A percentile compares a stretch with the other conserved stretches of the same genome.
These are phyloP conservation scores for Phymorhynchus buccinoides DNA, from an alignment of 1,140 invertebrate genomes.

Conservation along the genomic window DNA sequence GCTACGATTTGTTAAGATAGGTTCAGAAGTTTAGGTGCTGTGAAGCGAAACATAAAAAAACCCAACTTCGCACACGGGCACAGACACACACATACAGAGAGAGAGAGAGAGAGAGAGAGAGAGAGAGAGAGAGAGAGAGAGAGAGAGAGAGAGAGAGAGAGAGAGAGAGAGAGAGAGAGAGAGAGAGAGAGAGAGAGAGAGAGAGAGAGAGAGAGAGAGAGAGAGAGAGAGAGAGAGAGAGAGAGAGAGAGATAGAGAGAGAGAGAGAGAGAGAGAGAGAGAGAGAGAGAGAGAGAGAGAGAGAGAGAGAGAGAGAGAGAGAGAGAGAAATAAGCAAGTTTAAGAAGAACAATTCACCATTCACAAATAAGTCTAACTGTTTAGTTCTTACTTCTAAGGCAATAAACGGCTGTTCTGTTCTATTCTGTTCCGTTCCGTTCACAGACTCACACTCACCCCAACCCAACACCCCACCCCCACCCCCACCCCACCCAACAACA, in stretches of 20 bases:
- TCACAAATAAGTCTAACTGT: neutral
- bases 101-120: neutral
- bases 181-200: too few relatives aligned
- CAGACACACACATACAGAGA: too few relatives aligned
- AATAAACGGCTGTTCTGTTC: too few relatives aligned
- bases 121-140: constrained; percentile 1
- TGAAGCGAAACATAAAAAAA: too few relatives aligned
- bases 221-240: neutral
- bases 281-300: neutral
- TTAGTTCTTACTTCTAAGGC: too few relatives aligned
- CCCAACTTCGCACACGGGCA: too few relatives aligned
- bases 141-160: neutral
- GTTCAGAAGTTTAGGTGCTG: too few relatives aligned
- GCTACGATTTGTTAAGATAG: too few relatives aligned
- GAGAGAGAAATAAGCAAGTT: too few relatives aligned
- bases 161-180: too few relatives aligned
- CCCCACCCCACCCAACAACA: neutral
- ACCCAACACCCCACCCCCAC: neutral
- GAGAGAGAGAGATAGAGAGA: neutral
- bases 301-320: neutral
- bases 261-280: neutral
- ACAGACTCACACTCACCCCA: neutral
- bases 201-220: too few relatives aligned
- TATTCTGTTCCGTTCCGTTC: neutral
- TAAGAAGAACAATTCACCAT: neutral